These are phyloP conservation scores for Ascidia mentula DNA, from an alignment of 23 tunicate species.

Conservation along the genomic window DNA sequence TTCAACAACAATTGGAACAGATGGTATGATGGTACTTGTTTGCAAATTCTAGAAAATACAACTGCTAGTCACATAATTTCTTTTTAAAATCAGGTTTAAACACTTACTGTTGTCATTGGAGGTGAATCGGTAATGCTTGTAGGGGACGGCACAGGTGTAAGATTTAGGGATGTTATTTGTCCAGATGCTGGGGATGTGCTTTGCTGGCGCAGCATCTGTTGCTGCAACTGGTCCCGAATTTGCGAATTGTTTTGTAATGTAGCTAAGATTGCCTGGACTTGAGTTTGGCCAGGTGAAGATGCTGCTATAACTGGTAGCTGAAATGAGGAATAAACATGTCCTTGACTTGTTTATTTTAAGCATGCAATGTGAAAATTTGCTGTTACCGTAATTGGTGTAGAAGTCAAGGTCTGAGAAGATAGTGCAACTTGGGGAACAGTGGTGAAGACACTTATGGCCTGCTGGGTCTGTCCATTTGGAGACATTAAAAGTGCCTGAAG, in stretches of 20 bases:
- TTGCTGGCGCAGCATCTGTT: conserved; percentile 15
- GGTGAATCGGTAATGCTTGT: conserved; percentile 24
- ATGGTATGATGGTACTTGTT: conserved; percentile 28
- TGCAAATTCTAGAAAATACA: background rate
- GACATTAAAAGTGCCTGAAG: background rate
- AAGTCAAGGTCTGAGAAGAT: background rate
- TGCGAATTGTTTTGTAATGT: conserved; percentile 56
- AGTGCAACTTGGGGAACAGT: background rate
- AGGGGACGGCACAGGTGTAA: conserved; percentile 44
- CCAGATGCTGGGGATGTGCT: background rate
- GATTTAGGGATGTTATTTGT: background rate
- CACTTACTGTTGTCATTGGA: conserved; percentile 11
- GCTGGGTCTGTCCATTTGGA: background rate
- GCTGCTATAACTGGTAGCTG: conserved; percentile 10
- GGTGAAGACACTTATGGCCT: background rate
- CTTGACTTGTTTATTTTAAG: background rate
- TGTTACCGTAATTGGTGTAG: background rate
- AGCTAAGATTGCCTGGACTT: conserved; percentile 20
- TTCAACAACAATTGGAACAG: conserved; percentile 32
- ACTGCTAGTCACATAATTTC: too few relatives aligned
- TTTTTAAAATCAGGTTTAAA: background rate
- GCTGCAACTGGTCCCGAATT: conserved; percentile 41
- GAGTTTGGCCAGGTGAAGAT: background rate
- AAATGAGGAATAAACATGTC: background rate
- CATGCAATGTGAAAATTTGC: background rate